Evolutionary conservation across 2,888 invertebrate species (phyloP).

Genomic region (Rotaria magnacalcarata): DNA sequence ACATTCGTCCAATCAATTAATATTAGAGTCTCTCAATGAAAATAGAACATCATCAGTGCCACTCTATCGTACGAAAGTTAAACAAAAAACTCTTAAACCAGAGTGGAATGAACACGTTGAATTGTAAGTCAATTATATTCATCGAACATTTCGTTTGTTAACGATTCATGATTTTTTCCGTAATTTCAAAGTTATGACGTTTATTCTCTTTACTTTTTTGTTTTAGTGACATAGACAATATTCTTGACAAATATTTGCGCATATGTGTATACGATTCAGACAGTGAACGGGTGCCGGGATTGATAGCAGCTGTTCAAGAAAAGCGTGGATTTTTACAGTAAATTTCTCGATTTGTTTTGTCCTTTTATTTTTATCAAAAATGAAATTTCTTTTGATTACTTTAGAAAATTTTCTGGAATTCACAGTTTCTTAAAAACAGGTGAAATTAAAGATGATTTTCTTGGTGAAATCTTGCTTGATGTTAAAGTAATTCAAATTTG

Average conservation of each 20-base stretch:
- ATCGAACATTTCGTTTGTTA: not conserved
- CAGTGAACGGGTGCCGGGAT: not conserved
- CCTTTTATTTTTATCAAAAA: too few relatives aligned
- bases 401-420: not conserved
- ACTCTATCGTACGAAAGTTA: not conserved
- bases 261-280: not conserved
- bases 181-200: not conserved
- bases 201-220: not conserved
- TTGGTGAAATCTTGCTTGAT: not conserved
- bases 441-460: conserved; percentile 26
- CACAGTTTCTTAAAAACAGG: not conserved
- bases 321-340: not conserved
- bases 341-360: too few relatives aligned
- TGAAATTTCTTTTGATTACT: not conserved
- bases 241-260: not conserved
- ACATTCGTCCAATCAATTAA: not conserved
- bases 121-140: not conserved
- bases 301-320: not conserved
- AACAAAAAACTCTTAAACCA: not conserved
- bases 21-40: not conserved
- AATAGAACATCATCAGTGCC: not conserved
- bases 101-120: conserved; percentile 33
- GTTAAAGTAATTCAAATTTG: not conserved
- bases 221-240: not conserved
- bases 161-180: not conserved